These are phyloP conservation scores for Gallinago media DNA, from an alignment of 2,113 vertebrate species.

Conservation along the genomic window DNA sequence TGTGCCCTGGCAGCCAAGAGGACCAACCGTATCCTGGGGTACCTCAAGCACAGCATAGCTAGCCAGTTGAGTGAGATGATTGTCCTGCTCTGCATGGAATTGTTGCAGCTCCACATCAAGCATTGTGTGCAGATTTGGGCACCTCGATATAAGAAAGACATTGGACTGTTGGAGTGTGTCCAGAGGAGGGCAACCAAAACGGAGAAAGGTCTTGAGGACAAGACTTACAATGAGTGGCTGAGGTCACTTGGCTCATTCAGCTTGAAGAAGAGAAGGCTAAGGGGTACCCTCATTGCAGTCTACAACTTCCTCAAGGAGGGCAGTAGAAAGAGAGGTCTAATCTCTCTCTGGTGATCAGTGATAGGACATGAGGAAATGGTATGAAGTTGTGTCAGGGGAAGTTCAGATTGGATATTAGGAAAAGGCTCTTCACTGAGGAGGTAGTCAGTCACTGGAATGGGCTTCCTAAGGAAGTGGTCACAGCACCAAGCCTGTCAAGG, in stretches of 20 bases:
- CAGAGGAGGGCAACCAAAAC: not conserved
- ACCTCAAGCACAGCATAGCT: not conserved
- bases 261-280: not conserved
- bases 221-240: fast-evolving
- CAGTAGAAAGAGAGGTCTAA: not conserved
- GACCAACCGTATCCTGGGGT: not conserved
- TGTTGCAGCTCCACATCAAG: not conserved
- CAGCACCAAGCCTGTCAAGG: not conserved
- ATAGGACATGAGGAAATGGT: not conserved
- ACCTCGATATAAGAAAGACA: fast-evolving
- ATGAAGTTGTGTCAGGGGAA: not conserved
- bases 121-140: not conserved
- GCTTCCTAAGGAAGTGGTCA: not conserved
- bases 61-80: fast-evolving
- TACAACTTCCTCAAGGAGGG: not conserved
- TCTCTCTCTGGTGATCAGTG: not conserved
- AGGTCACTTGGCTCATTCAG: not conserved
- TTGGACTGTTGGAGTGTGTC: not conserved
- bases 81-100: not conserved
- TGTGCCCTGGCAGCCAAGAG: not conserved
- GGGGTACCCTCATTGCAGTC: not conserved
- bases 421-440: not conserved
- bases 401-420: not conserved
- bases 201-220: fast-evolving
- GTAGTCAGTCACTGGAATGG: not conserved